Evolutionary conservation across 1,140 invertebrate genomes (phyloP).

Genomic region (Heliconius hermathena): DNA sequence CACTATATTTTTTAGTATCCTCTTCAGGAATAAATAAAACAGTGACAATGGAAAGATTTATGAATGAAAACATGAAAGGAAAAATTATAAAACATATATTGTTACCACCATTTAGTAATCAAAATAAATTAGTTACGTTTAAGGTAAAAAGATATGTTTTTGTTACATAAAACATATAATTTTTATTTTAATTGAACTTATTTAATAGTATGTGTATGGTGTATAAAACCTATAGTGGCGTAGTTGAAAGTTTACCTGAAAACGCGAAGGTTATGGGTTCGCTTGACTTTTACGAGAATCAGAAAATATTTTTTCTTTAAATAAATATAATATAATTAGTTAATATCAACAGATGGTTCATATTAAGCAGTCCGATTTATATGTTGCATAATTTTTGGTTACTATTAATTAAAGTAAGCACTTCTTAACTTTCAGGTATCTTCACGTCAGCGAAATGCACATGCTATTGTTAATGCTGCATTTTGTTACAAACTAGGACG

Average conservation of each 20-base stretch:
- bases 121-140: constrained; percentile 80
- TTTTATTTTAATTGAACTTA: no score
- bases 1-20: constrained; percentile 30
- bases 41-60: constrained; percentile 81
- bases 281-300: no score
- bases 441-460: constrained; percentile 53
- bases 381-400: no score
- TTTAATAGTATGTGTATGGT: no score
- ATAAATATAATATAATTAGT: no score
- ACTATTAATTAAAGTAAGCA: no score
- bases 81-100: constrained; percentile 85
- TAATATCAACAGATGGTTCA: no score
- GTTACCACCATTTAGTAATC: constrained; percentile 75
- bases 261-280: no score
- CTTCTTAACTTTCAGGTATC: constrained; percentile 50
- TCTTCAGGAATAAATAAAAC: constrained; percentile 31
- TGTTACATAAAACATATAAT: background rate
- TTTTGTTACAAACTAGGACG: constrained; percentile 52
- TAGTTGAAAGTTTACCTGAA: no score
- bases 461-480: constrained; percentile 59
- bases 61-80: constrained; percentile 84
- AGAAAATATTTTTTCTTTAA: no score
- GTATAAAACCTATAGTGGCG: no score
- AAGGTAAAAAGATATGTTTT: constrained; percentile 75
- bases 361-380: no score